Conservation (phyloP, 2,797 vertebrate species). For the Ctenopoma multispine region DNA sequence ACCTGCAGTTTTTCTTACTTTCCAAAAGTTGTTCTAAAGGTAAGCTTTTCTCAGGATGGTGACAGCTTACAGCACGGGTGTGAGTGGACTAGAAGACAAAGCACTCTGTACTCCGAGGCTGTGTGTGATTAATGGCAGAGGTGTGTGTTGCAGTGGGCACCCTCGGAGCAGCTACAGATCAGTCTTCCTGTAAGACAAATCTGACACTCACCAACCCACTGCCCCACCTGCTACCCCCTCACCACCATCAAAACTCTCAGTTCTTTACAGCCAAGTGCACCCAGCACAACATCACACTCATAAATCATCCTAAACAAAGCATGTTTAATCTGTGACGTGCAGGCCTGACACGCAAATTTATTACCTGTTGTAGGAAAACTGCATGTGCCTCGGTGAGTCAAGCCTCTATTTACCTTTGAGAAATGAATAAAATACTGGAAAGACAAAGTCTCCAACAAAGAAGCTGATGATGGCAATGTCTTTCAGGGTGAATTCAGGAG, state of each 20-base stretch:
- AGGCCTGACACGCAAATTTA: constrained; percentile 82
- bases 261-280: constrained; percentile 82
- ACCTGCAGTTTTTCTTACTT: constrained; percentile 52
- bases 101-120: constrained; percentile 73
- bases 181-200: constrained; percentile 88
- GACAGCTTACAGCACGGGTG: constrained; percentile 75
- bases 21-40: constrained; percentile 63
- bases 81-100: constrained; percentile 78
- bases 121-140: constrained; percentile 88
- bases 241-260: constrained; percentile 79
- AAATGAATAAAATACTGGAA: constrained; percentile 72
- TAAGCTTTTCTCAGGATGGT: constrained; percentile 74
- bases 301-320: constrained; percentile 91
- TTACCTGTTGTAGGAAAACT: constrained; percentile 83
- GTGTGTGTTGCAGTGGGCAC: constrained; percentile 85
- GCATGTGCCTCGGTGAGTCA: constrained; percentile 75
- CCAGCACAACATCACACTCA: constrained; percentile 78
- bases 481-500: constrained; percentile 70
- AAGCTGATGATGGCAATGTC: constrained; percentile 74
- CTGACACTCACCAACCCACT: constrained; percentile 81
- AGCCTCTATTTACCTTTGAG: constrained; percentile 85
- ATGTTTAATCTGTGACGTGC: constrained; percentile 87
- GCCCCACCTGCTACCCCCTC: constrained; percentile 78
- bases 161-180: constrained; percentile 88
- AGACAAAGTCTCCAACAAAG: constrained; percentile 78